Percentiles rank a stretch among this genome's conserved stretches.
Conservation (phyloP, 2,113 vertebrate species). For the Eulemur macaco region DNA sequence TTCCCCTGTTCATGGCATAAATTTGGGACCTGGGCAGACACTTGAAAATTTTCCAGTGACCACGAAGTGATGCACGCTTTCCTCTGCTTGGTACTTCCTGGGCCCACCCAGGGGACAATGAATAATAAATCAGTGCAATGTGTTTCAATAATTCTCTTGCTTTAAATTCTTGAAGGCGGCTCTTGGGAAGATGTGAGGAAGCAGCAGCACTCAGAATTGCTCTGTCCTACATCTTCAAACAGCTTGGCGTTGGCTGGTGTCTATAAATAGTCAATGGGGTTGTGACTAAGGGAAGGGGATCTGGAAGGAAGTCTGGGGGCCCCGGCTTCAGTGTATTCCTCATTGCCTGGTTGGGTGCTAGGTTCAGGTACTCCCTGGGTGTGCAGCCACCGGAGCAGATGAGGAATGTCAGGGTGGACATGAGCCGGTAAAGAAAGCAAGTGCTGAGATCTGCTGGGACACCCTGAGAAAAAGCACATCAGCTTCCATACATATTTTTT, state of each 20-base stretch:
- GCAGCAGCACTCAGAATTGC: not conserved
- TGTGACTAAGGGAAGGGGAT: not conserved
- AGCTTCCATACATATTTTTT: not conserved
- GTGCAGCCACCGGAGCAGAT: not conserved
- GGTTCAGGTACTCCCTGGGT: not conserved
- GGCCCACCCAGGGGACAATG: not conserved
- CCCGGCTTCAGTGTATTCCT: not conserved
- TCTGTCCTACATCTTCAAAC: not conserved
- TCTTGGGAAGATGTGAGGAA: not conserved
- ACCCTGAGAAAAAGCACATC: not conserved
- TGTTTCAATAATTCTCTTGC: slow-evolving; percentile 48
- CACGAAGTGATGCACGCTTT: not conserved
- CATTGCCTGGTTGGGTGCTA: not conserved
- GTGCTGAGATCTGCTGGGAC: not conserved
- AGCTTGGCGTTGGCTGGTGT: not conserved
- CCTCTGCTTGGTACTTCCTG: not conserved
- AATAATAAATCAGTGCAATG: slow-evolving; percentile 18
- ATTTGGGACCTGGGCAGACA: not conserved
- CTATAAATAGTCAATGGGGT: not conserved
- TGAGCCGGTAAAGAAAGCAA: not conserved
- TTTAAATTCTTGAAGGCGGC: not conserved
- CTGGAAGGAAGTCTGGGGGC: not conserved
- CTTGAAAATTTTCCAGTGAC: not conserved
- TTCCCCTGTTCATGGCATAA: not conserved
- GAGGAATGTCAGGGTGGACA: too few relatives aligned